Evolutionary conservation across 2,797 vertebrate species (phyloP), one percentile per base, ranked within the genome.

Genomic region (Labroides dimidiatus): DNA sequence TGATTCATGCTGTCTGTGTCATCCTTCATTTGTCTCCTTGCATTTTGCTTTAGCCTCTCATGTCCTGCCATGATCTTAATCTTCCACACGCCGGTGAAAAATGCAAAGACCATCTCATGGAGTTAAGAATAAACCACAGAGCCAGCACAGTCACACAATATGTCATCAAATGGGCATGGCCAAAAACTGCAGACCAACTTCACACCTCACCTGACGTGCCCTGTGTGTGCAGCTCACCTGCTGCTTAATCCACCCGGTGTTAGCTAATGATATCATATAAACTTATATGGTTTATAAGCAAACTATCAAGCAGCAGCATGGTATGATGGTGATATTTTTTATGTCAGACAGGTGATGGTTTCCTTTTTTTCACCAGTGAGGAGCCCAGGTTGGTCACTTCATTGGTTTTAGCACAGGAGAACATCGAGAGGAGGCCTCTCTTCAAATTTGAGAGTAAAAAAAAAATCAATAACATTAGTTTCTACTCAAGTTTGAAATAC

Each of bases 1-100:
- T 88, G 80, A 87, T 85, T 84, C 87, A 88, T 89, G 84, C 77
- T 27, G 82, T 86, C 80, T 90, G 75, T 85, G 63, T 84, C 84
- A 90, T 82, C 67, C 64, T 80, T 80, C 89, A 91, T 92, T 74
- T n/a, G 64, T 89, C 57, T 82, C 77, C 14, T 39, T 83, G 77
- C 73, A 73, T 84, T 76, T 72, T 90, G 82, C 82, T 80, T 89
- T 66, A 75, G 79, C 85, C 79, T 82, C 61, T 84, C 86, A 82
- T 88, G 75, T 89, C 58, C 82, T 17, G 63, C 75, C 48, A 71
- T 86, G 65, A 78, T 79, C 65, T 69, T n/a, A 9, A 64, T 77
- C 70, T 45, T 75, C 27, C 69, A 68, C 73, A 64, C 36, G 55
- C 19, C 47, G 52, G 51, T 59, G 65, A 58, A 60, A 81, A 75